phyloP scores from a whole-genome alignment of 2,113 vertebrate species.

The Uria aalge region DNA sequence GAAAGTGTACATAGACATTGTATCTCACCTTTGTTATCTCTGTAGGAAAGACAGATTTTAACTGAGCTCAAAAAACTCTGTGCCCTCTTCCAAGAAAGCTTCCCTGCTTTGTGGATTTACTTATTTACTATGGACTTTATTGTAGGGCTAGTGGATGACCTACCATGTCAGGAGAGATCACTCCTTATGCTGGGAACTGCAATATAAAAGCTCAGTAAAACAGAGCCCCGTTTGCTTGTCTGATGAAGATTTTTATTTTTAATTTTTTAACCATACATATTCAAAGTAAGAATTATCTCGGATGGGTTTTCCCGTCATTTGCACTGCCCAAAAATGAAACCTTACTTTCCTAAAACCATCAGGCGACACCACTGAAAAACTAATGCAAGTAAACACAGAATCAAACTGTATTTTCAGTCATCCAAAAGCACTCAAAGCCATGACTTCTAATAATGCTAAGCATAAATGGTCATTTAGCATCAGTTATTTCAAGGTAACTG shows the following conservation, averaged over 20 bases:
- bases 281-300: neutral
- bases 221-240: neutral
- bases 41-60: neutral
- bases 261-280: neutral
- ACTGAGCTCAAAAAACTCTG: neutral
- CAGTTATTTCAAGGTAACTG: neutral
- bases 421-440: neutral
- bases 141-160: neutral
- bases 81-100: neutral
- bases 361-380: neutral
- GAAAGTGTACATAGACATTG: neutral
- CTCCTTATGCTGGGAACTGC: neutral
- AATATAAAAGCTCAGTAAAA: neutral
- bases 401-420: neutral
- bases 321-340: neutral
- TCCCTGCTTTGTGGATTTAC: neutral
- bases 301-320: neutral
- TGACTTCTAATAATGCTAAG: neutral
- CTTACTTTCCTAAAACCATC: neutral
- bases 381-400: neutral
- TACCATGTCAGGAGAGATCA: neutral
- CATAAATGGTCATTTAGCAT: neutral
- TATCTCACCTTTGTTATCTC: neutral
- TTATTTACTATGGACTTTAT: neutral
- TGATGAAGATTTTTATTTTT: neutral